A percentile compares a stretch with the other conserved stretches of the same genome.
Conservation (phyloP, 2,888 invertebrate species). For the Pegoplata infirma region DNA sequence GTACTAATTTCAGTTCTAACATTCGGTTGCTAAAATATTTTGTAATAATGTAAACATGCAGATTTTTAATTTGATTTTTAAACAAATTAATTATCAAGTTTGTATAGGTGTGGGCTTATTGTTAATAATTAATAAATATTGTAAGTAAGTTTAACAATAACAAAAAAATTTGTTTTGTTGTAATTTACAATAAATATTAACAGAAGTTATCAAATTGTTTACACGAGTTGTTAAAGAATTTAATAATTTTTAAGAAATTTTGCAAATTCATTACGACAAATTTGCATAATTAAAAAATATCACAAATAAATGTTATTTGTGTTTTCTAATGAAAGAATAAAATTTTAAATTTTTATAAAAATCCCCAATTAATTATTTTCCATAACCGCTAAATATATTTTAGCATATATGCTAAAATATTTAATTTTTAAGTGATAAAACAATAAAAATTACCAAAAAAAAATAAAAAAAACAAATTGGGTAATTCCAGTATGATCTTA, state of each 20-base stretch:
- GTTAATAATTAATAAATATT: not conserved
- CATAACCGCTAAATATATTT: too few species aligned
- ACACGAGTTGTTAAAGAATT: not conserved
- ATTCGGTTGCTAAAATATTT: slow-evolving; percentile 42
- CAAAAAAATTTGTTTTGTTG: not conserved
- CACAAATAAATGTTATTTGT: too few species aligned
- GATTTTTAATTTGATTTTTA: slow-evolving; percentile 4
- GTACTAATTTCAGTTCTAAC: slow-evolving; percentile 4
- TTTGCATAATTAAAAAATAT: not conserved
- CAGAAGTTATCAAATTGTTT: not conserved
- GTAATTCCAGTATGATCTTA: too few species aligned
- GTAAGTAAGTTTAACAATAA: slow-evolving; percentile 6
- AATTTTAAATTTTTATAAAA: too few species aligned
- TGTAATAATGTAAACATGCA: slow-evolving; percentile 33
- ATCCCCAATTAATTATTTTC: too few species aligned
- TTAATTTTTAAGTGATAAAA: too few species aligned
- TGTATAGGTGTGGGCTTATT: slow-evolving; percentile 6
- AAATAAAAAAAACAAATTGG: too few species aligned
- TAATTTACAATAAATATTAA: slow-evolving; percentile 6
- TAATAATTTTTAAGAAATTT: not conserved
- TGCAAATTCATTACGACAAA: slow-evolving; percentile 11
- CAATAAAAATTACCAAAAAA: too few species aligned
- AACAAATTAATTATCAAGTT: slow-evolving; percentile 47
- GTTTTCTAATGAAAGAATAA: too few species aligned
- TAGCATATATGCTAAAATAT: too few species aligned